Percentiles rank a stretch among this genome's conserved stretches.
These are phyloP conservation scores for Caligus rogercresseyi DNA, from an alignment of 1,140 invertebrate species.

Conservation along the genomic window DNA sequence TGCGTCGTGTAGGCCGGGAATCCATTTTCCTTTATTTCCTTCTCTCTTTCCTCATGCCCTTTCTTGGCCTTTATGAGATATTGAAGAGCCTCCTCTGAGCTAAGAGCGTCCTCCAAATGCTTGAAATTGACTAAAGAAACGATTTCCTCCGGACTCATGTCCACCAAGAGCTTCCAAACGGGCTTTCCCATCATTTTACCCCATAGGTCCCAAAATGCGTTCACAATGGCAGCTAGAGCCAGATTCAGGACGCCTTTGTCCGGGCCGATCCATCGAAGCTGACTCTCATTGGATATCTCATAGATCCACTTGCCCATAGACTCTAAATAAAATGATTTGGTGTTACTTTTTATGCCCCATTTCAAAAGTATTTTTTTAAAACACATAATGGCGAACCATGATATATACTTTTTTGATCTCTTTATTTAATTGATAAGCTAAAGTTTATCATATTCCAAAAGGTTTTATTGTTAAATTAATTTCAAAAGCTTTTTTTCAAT, in stretches of 20 bases:
- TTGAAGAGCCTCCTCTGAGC: conserved; percentile 54
- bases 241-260: conserved; percentile 79
- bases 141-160: conserved; percentile 60
- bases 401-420: too few relatives aligned
- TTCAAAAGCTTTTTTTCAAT: too few relatives aligned
- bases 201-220: conserved; percentile 82
- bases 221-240: conserved; percentile 66
- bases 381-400: too few relatives aligned
- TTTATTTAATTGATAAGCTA: too few relatives aligned
- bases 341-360: too few relatives aligned
- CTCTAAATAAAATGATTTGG: too few relatives aligned
- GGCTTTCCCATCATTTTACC: conserved; percentile 62
- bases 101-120: conserved; percentile 28
- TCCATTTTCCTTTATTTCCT: conserved; percentile 39
- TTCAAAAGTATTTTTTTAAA: too few relatives aligned
- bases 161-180: conserved; percentile 61
- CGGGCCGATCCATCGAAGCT: conserved; percentile 43
- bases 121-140: conserved; percentile 72
- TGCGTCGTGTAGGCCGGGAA: conserved; percentile 53
- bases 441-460: too few relatives aligned
- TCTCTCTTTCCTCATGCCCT: conserved; percentile 41
- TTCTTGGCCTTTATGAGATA: conserved; percentile 43
- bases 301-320: conserved; percentile 20
- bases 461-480: too few relatives aligned
- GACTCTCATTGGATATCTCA: conserved; percentile 15